Percentiles rank a stretch among this genome's conserved stretches.
phyloP scores from a whole-genome alignment of 2,888 invertebrate species.

The Philopedon plagiatum region DNA sequence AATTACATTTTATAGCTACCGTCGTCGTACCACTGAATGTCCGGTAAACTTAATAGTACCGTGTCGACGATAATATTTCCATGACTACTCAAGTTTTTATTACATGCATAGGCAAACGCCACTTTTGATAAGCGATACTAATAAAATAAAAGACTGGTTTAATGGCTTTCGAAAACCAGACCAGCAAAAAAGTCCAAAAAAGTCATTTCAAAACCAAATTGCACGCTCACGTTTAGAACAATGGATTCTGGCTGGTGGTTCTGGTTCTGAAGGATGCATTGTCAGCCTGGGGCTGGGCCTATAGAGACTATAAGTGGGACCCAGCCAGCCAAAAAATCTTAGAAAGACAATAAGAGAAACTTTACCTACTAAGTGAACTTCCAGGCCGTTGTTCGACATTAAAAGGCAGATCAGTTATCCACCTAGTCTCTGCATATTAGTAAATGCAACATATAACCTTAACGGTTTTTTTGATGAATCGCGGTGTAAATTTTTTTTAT shows the following conservation, averaged over 20 bases:
- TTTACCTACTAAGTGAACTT: background rate
- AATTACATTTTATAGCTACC: no score
- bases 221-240: conserved; percentile 8
- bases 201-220: conserved; percentile 22
- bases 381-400: conserved; percentile 19
- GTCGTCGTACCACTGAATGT: no score
- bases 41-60: background rate
- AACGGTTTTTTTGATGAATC: no score
- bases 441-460: no score
- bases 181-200: conserved; percentile 5
- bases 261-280: background rate
- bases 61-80: background rate
- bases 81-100: conserved; percentile 5
- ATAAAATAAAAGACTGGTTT: no score
- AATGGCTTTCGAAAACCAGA: background rate
- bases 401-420: no score
- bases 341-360: background rate
- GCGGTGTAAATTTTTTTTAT: no score
- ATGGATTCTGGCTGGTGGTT: conserved; percentile 13
- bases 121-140: background rate
- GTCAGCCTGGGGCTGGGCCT: conserved; percentile 3
- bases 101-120: background rate
- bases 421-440: no score
- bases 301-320: background rate
- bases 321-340: conserved; percentile 29